A percentile compares a stretch with the other conserved stretches of the same genome.
These are phyloP conservation scores for Chrysaora quinquecirrha DNA, from an alignment of 30 jellyfish, hydroid and myxozoan genomes.

Conservation along the genomic window DNA sequence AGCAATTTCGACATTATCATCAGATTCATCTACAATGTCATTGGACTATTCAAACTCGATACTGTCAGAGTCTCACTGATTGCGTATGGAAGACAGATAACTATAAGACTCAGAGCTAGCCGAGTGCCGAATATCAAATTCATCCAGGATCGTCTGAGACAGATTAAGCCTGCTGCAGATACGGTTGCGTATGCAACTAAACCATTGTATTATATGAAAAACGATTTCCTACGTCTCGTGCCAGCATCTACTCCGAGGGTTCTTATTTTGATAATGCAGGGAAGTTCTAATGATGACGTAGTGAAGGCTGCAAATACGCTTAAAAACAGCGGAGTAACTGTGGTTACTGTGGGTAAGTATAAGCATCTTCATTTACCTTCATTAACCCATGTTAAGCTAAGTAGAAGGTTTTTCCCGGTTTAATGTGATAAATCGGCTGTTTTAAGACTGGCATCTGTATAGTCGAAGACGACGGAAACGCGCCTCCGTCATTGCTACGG, in stretches of 20 bases:
- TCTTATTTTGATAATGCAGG: slow-evolving; percentile 63
- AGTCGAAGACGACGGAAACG: too few relatives aligned
- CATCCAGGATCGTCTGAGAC: slow-evolving; percentile 36
- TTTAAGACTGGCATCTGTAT: too few relatives aligned
- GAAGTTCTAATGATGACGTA: slow-evolving; percentile 71
- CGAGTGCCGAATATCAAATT: slow-evolving; percentile 24
- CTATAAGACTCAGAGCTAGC: slow-evolving; percentile 21
- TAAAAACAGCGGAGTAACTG: slow-evolving; percentile 51
- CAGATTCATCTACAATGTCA: slow-evolving; percentile 56
- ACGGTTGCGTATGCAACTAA: slow-evolving; percentile 37
- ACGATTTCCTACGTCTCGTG: too few relatives aligned
- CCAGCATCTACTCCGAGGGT: slow-evolving; percentile 16
- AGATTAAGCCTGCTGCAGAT: slow-evolving; percentile 33
- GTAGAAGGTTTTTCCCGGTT: too few relatives aligned
- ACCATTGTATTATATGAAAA: slow-evolving; percentile 16
- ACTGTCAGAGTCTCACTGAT: slow-evolving; percentile 39
- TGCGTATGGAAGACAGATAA: slow-evolving; percentile 47
- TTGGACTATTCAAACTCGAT: slow-evolving; percentile 60
- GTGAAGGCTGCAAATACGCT: slow-evolving; percentile 27
- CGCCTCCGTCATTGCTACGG: too few relatives aligned
- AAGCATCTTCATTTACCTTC: too few relatives aligned
- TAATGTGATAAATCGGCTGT: too few relatives aligned
- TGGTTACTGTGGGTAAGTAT: slow-evolving; percentile 74
- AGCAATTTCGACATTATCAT: slow-evolving; percentile 42
- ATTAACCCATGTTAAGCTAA: too few relatives aligned